Evolutionary conservation across 2,888 invertebrate genomes (phyloP), one percentile per base, ranked within the genome.

Genomic region (Melanotus villosus): DNA sequence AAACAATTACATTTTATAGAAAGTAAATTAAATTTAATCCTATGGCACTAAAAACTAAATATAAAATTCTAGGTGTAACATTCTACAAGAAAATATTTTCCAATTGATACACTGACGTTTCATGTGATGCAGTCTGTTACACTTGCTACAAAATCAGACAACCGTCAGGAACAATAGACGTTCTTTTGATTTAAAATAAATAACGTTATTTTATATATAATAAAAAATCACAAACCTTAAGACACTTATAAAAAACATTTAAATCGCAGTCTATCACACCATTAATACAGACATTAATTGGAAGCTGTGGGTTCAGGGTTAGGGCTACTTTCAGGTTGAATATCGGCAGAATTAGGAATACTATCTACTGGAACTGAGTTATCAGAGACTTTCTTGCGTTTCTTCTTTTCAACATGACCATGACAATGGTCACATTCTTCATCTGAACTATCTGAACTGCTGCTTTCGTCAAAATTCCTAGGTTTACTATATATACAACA

Each of bases 401-500:
- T 83, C 68, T 88, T 88, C 75, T 86, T 88, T 80, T 93, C 93
- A 4, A 92, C 92, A 83, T 94, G 94, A 0, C 95, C 95, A 83
- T 89, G 91, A 83, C 96, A 96, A 82, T 95, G 91, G 77, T 95
- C 95, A 82, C 95, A 95, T 82, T 96, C 96, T 76, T 93, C 93
- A 57, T 93, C 92, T 41, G 92, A 91, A 65, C 91, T 91, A 41
- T 91, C 90, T 65, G 93, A 93, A 0, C 94, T 93, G 73, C 95
- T 96, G 41, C 95, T 96, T 38, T 97, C 97, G 47, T 91, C 96
- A 86, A 97, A 97, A 38, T 88, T 88, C 76, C 89, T 89, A n/a
- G 95, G 96, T 84, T 97, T 98, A 80, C 93, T 92, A 84, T 95
- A 98, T 80, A 98, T 94, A 84, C 98, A 98, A 83, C 98, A 98